Evolutionary conservation across 2,888 invertebrate genomes (phyloP), one percentile per base, ranked within the genome.

Genomic region (Eupithecia insigniata): DNA sequence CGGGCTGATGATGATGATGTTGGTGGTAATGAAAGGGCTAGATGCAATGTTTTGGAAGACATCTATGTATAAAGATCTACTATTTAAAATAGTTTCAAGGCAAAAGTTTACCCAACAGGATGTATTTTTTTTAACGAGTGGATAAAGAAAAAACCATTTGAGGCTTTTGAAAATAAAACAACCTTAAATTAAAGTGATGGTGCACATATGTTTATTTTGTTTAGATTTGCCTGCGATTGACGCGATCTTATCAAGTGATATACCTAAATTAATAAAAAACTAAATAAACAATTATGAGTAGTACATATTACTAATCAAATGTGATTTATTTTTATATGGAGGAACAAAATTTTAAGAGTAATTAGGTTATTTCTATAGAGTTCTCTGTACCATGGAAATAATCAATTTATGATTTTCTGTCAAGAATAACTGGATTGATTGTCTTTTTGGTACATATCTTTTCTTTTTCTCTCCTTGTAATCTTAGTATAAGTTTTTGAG

Each of bases 321-420:
- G 84, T 84, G 84, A 84, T 85, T 82, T 84, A 85, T 84, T 85
- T 85, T 85, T 84, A 81, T 85, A 84, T 77, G 75, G 73, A 79
- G n/a, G 30, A 77, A 74, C 77, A 75, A 84, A 82, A 80, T 81
- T 79, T 72, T 55, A 14, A 75, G 68, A 39, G 51, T 67, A 66
- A 64, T 28, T 67, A 34, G 65, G 66, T 66, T 69, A n/a, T 16
- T 39, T 36, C 55, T 26, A 26, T 36, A 34, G 22, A 32, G 0
- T 26, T 14, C 7, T 64, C 34, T 22, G 32, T 39, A 22, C 64
- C 26, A 36, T 55, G 32, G 18, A 26, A 62, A 34, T 36, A 62
- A n/a, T 36, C 18, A 36, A 62, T 36, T 36, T 22, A 6, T 22
- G 32, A 12, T n/a, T n/a, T n/a, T 22, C 8, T 22, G 4, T n/a